Evolutionary conservation across 2,888 invertebrate genomes (phyloP), one percentile per base, ranked within the genome.

Genomic region (Lumbricus terrestris): DNA sequence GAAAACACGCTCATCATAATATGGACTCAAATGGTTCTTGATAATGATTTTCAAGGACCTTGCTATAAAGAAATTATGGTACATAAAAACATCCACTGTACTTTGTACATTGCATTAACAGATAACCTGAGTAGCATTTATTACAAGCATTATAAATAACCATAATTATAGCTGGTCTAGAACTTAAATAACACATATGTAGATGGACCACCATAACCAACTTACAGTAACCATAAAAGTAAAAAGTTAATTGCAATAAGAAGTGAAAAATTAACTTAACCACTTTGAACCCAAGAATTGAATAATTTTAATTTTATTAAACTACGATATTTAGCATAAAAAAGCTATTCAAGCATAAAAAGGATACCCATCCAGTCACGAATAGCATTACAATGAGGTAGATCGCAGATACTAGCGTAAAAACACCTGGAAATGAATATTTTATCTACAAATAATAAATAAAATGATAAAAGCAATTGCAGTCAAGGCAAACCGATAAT

Each of bases 291-390:
- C 3, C 29, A 69, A 5, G 8, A n/a, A 69, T 69, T 69, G 16
- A 54, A 69, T n/a, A 69, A 69, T 69, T 69, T 69, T n/a, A 69
- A n/a, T 69, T 69, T 69, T 29, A 69, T 29, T 69, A n/a, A n/a
- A n/a, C n/a, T n/a, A n/a, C n/a, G n/a, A n/a, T n/a, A 54, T 54
- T 54, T 6, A 54, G 29, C 11, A 29, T 16, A 42, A 8, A 69
- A 69, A 69, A n/a, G 69, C n/a, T 69, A 47, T 16, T 47, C 47
- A 23, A 47, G 47, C 23, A n/a, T 37, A 85, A 85, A n/a, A 85
- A 85, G 37, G 85, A 85, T 85, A 85, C 23, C 85, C 85, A 85
- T 85, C 85, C 85, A 35, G 4, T 85, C 35, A 85, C 85, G n/a
- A 85, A 23, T 1, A 85, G 34, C 37, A 85, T 18, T 20, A 85